Percentiles rank a stretch among this genome's conserved stretches.
phyloP scores from a whole-genome alignment of 2,113 vertebrate genomes.

The Sylvilagus bachmani region DNA sequence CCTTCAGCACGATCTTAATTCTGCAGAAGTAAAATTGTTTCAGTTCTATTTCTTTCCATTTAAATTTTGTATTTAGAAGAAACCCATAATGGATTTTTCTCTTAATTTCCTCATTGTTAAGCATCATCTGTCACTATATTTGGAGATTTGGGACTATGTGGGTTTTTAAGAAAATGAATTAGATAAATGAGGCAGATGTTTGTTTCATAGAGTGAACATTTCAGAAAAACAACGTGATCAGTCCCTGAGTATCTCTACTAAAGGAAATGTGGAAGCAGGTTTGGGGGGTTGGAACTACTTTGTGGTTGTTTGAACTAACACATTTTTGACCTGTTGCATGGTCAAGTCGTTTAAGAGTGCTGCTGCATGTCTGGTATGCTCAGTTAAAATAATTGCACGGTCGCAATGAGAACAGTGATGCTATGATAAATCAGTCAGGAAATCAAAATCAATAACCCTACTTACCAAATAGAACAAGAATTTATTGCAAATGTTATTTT shows the following conservation, averaged over 20 bases:
- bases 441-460: background rate
- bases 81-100: background rate
- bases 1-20: background rate
- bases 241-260: background rate
- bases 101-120: background rate
- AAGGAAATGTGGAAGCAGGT: background rate
- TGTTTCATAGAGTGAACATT: background rate
- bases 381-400: background rate
- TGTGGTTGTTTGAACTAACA: background rate
- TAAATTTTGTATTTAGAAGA: background rate
- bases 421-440: background rate
- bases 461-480: background rate
- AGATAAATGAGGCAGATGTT: background rate
- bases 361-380: background rate
- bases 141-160: background rate
- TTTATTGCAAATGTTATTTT: conserved; percentile 6
- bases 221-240: background rate
- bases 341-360: background rate
- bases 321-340: background rate
- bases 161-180: conserved; percentile 31
- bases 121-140: background rate
- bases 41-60: background rate
- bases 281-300: background rate
- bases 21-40: background rate
- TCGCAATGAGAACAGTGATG: background rate